Evolutionary conservation across 2,113 vertebrate genomes (phyloP).

Genomic region (Hippocampus mohnikei): DNA sequence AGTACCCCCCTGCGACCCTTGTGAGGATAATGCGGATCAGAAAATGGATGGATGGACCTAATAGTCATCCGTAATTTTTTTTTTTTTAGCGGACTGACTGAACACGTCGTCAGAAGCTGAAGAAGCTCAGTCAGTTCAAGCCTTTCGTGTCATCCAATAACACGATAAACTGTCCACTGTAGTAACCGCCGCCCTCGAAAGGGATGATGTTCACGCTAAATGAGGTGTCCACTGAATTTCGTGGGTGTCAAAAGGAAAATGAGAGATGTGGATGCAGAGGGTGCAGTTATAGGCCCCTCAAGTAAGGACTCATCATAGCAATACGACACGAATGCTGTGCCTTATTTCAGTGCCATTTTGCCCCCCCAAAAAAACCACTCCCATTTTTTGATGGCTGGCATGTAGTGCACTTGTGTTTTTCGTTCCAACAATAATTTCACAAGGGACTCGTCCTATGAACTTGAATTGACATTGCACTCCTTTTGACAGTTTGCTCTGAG

Average conservation of each 20-base stretch:
- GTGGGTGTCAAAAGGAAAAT: neutral
- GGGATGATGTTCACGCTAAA: neutral
- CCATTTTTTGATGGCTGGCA: neutral
- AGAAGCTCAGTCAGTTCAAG: neutral
- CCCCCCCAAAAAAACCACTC: neutral
- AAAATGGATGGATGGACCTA: too few species aligned
- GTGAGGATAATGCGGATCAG: too few species aligned
- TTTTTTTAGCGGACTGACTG: too few species aligned
- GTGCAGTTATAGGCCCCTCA: neutral
- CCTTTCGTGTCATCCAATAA: too few species aligned
- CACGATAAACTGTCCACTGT: too few species aligned
- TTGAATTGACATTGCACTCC: conserved; percentile 14
- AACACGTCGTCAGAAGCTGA: neutral
- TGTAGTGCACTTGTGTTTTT: neutral
- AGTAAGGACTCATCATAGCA: neutral
- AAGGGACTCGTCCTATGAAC: neutral
- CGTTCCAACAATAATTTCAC: neutral
- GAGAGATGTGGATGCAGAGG: neutral
- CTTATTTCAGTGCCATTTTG: neutral
- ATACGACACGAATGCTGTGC: neutral
- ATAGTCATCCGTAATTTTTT: too few species aligned
- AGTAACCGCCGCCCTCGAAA: too few species aligned
- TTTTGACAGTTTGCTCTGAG: neutral
- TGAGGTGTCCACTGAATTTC: neutral
- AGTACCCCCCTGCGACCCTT: too few species aligned